These are phyloP conservation scores for Nymphalis io DNA, from an alignment of 1,140 invertebrate genomes.

Conservation along the genomic window DNA sequence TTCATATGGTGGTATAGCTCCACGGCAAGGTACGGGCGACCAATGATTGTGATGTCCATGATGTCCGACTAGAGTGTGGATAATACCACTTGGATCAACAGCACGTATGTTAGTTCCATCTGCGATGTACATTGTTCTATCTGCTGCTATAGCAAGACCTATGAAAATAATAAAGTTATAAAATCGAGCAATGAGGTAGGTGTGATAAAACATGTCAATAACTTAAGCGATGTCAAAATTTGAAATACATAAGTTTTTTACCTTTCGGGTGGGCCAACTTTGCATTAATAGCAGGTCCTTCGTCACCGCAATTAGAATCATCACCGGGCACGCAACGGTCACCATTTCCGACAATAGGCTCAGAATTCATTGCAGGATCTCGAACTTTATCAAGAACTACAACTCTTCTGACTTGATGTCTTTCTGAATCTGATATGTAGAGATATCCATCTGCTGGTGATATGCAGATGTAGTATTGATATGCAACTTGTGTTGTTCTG, in stretches of 20 bases:
- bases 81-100: conserved; percentile 94
- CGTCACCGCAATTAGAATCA: conserved; percentile 94
- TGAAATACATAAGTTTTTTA: conserved; percentile 43
- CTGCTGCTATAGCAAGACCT: conserved; percentile 93
- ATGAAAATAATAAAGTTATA: conserved; percentile 35
- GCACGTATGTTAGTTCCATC: conserved; percentile 96
- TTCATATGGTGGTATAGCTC: conserved; percentile 89
- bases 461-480: conserved; percentile 96
- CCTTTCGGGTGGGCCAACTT: conserved; percentile 98
- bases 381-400: conserved; percentile 88
- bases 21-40: conserved; percentile 92
- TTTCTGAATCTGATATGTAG: conserved; percentile 97
- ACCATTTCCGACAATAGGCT: conserved; percentile 96
- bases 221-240: not conserved
- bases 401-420: conserved; percentile 91
- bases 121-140: conserved; percentile 96
- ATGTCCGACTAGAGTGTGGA: conserved; percentile 95
- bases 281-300: conserved; percentile 92
- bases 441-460: conserved; percentile 97
- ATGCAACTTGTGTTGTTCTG: conserved; percentile 95
- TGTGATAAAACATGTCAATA: too few species aligned
- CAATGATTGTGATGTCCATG: conserved; percentile 95
- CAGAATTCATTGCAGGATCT: conserved; percentile 92
- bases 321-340: conserved; percentile 97
- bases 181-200: too few species aligned